phyloP scores from a whole-genome alignment of 2,113 vertebrate species.

The Ciconia maguari region DNA sequence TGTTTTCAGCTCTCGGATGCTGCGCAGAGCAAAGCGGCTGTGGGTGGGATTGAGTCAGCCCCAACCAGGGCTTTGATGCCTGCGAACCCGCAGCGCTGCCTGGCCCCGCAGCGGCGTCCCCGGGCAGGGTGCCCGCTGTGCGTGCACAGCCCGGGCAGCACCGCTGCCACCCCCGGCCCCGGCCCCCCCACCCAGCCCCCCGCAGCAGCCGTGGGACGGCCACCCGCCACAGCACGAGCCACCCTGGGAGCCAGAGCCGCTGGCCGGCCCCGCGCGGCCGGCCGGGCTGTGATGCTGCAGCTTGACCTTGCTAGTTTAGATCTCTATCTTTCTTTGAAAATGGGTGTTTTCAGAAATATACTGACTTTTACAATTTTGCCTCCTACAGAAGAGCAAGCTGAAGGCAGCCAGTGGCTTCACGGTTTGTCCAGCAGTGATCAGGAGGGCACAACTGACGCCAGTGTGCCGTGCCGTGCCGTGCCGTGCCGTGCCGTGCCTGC shows the following conservation, averaged over 20 bases:
- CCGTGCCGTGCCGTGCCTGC: neutral
- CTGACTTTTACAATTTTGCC: neutral
- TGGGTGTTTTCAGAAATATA: neutral
- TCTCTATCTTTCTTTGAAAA: slow-evolving; percentile 23
- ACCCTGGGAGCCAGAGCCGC: neutral
- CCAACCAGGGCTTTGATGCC: neutral
- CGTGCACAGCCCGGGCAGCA: no score
- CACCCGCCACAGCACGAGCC: neutral
- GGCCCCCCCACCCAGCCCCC: neutral
- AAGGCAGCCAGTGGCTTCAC: neutral
- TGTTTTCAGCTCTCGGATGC: neutral
- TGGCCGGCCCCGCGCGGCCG: neutral
- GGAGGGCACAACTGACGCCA: neutral
- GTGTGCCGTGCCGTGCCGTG: neutral
- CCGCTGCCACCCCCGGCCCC: neutral
- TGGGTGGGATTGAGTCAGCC: neutral
- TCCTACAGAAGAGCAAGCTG: neutral
- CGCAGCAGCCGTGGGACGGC: neutral
- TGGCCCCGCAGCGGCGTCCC: neutral
- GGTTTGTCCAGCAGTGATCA: neutral
- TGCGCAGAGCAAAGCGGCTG: neutral
- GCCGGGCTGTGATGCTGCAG: neutral
- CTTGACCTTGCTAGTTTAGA: slow-evolving; percentile 3
- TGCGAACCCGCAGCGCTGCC: neutral
- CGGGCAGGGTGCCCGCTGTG: no score